Conservation (phyloP, 2,797 vertebrate genomes). For the Silurus aristotelis region DNA sequence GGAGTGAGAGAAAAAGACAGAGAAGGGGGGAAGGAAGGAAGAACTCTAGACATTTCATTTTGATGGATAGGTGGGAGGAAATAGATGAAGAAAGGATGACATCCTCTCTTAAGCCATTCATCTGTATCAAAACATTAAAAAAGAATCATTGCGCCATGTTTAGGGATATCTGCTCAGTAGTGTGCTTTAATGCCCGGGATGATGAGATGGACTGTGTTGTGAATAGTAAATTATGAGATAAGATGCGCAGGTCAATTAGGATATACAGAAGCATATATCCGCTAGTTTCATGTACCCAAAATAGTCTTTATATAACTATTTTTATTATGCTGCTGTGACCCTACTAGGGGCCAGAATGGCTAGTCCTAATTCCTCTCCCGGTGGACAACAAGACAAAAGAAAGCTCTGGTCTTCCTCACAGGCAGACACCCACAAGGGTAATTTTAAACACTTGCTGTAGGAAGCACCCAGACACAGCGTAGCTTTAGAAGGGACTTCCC, state of each 20-base stretch:
- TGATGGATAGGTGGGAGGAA: conserved; percentile 41
- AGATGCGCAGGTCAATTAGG: conserved; percentile 17
- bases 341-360: conserved; percentile 33
- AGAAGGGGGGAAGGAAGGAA: conserved; percentile 11
- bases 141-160: neutral
- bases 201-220: neutral
- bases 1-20: neutral
- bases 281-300: conserved; percentile 16
- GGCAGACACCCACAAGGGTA: conserved; percentile 43
- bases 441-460: conserved; percentile 55
- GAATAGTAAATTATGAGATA: conserved; percentile 5
- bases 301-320: conserved; percentile 24
- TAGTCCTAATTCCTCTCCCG: conserved; percentile 47
- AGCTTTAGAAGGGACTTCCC: conserved; percentile 36
- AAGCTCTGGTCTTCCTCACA: conserved; percentile 56
- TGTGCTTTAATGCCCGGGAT: neutral
- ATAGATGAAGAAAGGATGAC: conserved; percentile 46
- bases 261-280: conserved; percentile 18
- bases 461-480: conserved; percentile 39
- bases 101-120: conserved; percentile 40
- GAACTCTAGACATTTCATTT: conserved; percentile 16
- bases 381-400: conserved; percentile 35
- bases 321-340: conserved; percentile 24
- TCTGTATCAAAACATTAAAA: conserved; percentile 22
- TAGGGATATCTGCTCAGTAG: conserved; percentile 1